Conservation (phyloP, 2,888 invertebrate genomes). For the Agrochola macilenta region DNA sequence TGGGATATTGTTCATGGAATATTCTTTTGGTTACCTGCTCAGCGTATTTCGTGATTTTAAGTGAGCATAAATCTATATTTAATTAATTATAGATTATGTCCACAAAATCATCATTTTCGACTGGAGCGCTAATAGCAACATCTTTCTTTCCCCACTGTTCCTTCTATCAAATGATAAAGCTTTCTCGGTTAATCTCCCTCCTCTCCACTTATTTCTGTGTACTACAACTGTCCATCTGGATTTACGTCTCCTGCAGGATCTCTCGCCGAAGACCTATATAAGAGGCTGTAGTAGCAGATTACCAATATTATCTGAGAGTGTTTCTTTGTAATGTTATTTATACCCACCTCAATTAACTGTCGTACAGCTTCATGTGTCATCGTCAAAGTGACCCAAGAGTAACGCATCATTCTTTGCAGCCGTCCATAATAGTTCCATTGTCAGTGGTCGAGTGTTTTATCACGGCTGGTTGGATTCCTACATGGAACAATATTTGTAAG, state of each 20-base stretch:
- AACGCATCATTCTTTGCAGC: neutral
- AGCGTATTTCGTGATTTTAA: constrained; percentile 10
- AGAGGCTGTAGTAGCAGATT: neutral
- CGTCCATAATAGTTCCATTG: neutral
- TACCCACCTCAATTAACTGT: neutral
- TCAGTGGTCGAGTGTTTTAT: neutral
- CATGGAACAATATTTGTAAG: neutral
- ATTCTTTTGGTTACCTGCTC: neutral
- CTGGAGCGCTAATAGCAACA: no score
- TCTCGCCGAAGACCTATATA: neutral
- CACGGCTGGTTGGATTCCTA: neutral
- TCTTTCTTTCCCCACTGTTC: neutral
- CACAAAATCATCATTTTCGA: neutral
- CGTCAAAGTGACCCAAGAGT: no score
- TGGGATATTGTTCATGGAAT: constrained; percentile 1
- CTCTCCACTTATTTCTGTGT: neutral
- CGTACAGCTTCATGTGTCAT: neutral
- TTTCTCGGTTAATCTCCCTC: no score
- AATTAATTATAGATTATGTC: neutral
- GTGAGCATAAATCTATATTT: neutral
- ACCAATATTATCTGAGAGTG: neutral
- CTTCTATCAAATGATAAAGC: neutral
- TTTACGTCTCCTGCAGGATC: neutral
- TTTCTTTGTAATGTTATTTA: neutral
- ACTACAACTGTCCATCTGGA: neutral